These are phyloP conservation scores for Rhabdomys pumilio DNA, from an alignment of 2,797 vertebrate genomes.

Conservation along the genomic window DNA sequence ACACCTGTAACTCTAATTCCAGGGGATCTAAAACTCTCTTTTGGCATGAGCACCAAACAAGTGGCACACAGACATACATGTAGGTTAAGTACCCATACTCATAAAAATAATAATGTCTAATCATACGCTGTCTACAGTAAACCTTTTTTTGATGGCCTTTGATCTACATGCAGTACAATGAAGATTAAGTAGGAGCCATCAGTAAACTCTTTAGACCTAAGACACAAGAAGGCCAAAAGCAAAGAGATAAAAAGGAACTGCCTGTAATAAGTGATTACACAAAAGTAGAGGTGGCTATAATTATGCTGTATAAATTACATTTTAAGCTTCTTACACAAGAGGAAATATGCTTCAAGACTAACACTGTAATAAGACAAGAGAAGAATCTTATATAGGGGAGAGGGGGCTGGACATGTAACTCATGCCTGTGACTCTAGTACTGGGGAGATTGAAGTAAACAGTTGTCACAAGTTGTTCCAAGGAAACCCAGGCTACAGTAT, in stretches of 20 bases:
- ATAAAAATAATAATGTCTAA: background rate
- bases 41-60: background rate
- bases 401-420: background rate
- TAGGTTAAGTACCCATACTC: background rate
- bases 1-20: background rate
- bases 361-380: background rate
- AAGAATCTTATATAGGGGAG: background rate
- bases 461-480: background rate
- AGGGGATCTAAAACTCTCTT: background rate
- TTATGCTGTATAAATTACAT: background rate
- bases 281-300: background rate
- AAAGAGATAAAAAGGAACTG: background rate
- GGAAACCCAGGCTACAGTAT: background rate
- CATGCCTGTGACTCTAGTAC: background rate
- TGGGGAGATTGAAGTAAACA: background rate
- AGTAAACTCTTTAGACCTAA: background rate
- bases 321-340: background rate
- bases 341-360: background rate
- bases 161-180: background rate
- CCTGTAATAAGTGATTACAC: background rate
- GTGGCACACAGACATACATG: background rate
- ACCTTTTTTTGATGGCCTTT: background rate
- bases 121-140: background rate
- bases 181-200: background rate
- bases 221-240: background rate